Conservation (phyloP, 2,888 invertebrate genomes). For the Diachrysia chrysitis region DNA sequence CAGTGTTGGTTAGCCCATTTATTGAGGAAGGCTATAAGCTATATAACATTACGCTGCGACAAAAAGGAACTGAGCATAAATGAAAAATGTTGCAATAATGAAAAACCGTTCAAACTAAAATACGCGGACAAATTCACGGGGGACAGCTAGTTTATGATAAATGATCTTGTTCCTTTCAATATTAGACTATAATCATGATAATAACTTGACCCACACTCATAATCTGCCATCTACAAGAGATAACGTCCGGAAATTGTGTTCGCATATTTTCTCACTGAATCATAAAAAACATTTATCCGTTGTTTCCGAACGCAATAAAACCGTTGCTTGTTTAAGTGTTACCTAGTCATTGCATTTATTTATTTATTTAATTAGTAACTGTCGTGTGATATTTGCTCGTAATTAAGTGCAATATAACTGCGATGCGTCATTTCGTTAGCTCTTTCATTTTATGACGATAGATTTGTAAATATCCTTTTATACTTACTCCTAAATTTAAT, state of each 20-base stretch:
- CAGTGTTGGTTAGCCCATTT: too few species aligned
- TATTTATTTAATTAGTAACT: conserved; percentile 48
- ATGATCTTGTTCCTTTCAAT: conserved; percentile 9
- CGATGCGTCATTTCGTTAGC: conserved; percentile 6
- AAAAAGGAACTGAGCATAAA: too few species aligned
- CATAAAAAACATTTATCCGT: conserved; percentile 45
- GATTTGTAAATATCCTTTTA: background rate
- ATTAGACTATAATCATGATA: conserved; percentile 28
- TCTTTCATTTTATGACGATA: background rate
- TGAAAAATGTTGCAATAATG: too few species aligned
- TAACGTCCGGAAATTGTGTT: conserved; percentile 56
- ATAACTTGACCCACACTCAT: conserved; percentile 38
- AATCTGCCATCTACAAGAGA: conserved; percentile 40
- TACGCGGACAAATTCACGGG: too few species aligned
- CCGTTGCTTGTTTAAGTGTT: conserved; percentile 17
- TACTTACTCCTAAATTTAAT: too few species aligned
- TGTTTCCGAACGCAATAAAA: conserved; percentile 19
- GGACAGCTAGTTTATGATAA: too few species aligned
- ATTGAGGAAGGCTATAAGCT: too few species aligned
- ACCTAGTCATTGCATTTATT: conserved; percentile 35
- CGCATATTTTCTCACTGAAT: conserved; percentile 55
- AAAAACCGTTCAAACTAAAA: too few species aligned
- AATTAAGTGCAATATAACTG: conserved; percentile 37
- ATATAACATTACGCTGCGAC: too few species aligned
- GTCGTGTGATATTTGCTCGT: conserved; percentile 28